Base-by-base conservation (phyloP, 2,888 invertebrate genomes). In the Tiphia femorata region DNA sequence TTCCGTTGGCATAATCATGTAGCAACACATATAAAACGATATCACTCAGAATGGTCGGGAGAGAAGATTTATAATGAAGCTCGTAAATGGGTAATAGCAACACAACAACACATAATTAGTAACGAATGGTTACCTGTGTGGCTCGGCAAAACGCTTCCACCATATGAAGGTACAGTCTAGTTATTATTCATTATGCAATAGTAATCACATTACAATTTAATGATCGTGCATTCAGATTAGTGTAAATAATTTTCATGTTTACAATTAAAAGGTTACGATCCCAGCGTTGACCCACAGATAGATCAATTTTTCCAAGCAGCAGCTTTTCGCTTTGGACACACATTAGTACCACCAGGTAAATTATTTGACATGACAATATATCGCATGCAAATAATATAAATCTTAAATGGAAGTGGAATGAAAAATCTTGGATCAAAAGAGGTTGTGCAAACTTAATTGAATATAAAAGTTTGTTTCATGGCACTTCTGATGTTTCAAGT, bases 281-380 rank as follows among this genome's bases (percentile, higher is more conserved):
- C 86, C 1, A 83, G 81, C 51, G 76, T 86, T 29, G 86, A 89
- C 76, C 88, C 89, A 3, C 88, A 88, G 72, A 87, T 89, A 33
- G 87, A 87, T 51, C 87, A 88, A 61, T 86, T 88, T 63, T 89
- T 89, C 65, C 88, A 89, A 78, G 79, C 87, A 5, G 88, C 88
- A 4, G 88, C 88, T 2, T 88, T 88, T 84, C 80, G 88, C 61
- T 88, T 88, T 75, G 88, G 88, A 0, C 87, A 88, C 67, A 88
- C 88, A 2, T 75, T 88, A 27, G 87, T 88, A 5, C 85, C 87
- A 14, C 85, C 87, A 23, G 88, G 78, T 76, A 67, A 62, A 42
- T 8, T 20, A 23, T 14, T 8, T 35, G n/a, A 35, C 12, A 12
- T 5, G 8, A 20, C 7, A n/a, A 40, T 40, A 6, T 40, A 12